Base-by-base conservation (phyloP, 2,888 invertebrate species). In the Nesidiocoris tenuis region DNA sequence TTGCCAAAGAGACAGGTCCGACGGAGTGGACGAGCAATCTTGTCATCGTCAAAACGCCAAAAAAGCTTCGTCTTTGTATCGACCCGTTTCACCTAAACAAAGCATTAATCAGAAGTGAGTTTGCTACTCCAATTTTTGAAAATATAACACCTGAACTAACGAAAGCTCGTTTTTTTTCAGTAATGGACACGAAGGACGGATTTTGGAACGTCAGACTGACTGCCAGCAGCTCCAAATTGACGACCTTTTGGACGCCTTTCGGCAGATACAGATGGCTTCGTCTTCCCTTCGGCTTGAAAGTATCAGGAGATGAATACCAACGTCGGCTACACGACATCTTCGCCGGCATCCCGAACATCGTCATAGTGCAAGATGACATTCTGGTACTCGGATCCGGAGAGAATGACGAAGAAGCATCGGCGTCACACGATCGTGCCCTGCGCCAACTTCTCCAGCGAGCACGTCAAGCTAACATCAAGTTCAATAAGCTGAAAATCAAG, bases 201-300 rank as follows among this genome's bases (percentile, higher is more conserved):
- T 81, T 81, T 78, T 81, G 79, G 78, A 79, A 81, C 56, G 77
- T 81, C 0, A 71, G 74, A 74, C 75, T 80, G 3, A 78, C 80
- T 77, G 71, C 75, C 57, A 57, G 75, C 23, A 78, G 78, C 23
- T 64, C 74, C 55, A 77, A 79, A 17, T 61, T 80, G n/a, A 79
- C 78, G n/a, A 78, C 79, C 7, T 81, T 81, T 18, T 61, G 61
- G 61, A 5, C 61, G 16, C 65, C 65, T n/a, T 65, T 65, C 17
- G 65, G 65, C 1, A 63, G 79, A 63, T 81, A 74, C 67, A 76
- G 75, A 17, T 81, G 79, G 72, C 39, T 80, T 54, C 39, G 80
- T 19, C 61, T 81, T 21, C 80, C 80, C 7, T 81, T 80, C 78
- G 80, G 81, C 16, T 19, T 81, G 24, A 75, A 24, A 12, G 77